Conservation (phyloP, 2,888 invertebrate genomes). For the Agrochola lychnidis region DNA sequence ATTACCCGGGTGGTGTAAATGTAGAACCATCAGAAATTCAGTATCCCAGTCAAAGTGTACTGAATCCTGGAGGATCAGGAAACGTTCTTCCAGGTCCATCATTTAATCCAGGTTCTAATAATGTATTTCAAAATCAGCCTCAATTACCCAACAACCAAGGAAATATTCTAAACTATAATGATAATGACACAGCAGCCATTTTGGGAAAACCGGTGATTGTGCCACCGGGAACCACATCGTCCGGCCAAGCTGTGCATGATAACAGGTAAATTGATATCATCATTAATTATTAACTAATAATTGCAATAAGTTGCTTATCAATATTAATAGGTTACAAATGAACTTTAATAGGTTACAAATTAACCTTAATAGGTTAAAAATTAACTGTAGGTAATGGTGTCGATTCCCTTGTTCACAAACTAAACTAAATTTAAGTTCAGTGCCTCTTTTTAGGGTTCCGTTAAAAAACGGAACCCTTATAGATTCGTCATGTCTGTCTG, state of each 20-base stretch:
- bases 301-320: slow-evolving; percentile 11
- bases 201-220: slow-evolving; percentile 69
- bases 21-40: slow-evolving; percentile 18
- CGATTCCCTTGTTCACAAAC: too few relatives aligned
- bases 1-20: slow-evolving; percentile 17
- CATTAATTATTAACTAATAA: slow-evolving; percentile 46
- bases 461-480: too few relatives aligned
- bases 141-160: slow-evolving; percentile 29
- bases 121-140: slow-evolving; percentile 33
- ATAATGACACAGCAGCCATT: slow-evolving; percentile 59
- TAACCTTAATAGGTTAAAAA: too few relatives aligned
- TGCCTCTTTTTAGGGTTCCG: too few relatives aligned
- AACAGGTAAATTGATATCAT: slow-evolving; percentile 66
- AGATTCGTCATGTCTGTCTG: too few relatives aligned
- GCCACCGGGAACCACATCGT: slow-evolving; percentile 51
- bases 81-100: slow-evolving; percentile 21
- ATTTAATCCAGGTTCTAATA: slow-evolving; percentile 36
- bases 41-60: slow-evolving; percentile 31
- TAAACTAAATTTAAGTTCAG: too few relatives aligned
- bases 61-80: slow-evolving; percentile 6
- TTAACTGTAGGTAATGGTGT: too few relatives aligned
- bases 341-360: not conserved
- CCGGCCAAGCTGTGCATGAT: slow-evolving; percentile 59
- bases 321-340: slow-evolving; percentile 1
- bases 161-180: slow-evolving; percentile 45